Percentiles rank a stretch among this genome's conserved stretches.
Conservation (phyloP, 2,113 vertebrate species). For the Empidonax alnorum region DNA sequence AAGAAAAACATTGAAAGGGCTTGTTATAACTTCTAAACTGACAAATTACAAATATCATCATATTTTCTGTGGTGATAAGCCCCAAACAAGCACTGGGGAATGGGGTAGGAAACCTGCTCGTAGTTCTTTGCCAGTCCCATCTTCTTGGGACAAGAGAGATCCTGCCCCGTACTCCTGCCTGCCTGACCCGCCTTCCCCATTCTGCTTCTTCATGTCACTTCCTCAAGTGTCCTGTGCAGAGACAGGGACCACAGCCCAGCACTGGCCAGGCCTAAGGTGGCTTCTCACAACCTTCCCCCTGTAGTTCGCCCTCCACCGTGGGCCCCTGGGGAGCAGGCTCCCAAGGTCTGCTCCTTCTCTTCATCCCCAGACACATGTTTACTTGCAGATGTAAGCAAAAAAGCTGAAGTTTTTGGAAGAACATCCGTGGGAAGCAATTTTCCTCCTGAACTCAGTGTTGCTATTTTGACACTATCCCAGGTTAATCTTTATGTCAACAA, state of each 20-base stretch:
- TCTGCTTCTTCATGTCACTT: neutral
- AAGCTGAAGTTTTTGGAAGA: conserved; percentile 33
- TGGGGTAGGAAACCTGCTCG: neutral
- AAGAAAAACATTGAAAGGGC: neutral
- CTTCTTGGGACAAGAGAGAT: neutral
- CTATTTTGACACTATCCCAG: conserved; percentile 49
- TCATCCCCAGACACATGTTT: conserved; percentile 49
- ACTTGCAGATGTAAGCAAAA: conserved; percentile 63
- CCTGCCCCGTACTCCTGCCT: neutral
- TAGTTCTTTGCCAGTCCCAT: neutral
- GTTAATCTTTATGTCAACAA: conserved; percentile 49
- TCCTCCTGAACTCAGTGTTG: conserved; percentile 16
- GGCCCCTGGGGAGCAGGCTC: neutral
- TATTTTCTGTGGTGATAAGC: neutral
- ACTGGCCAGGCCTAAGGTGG: neutral
- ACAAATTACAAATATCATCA: neutral
- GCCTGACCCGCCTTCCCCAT: fast-evolving
- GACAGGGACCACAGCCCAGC: neutral
- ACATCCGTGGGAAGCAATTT: conserved; percentile 45
- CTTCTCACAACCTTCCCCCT: neutral
- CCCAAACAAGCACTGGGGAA: neutral
- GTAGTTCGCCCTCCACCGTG: neutral
- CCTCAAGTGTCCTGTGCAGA: neutral
- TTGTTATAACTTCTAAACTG: neutral
- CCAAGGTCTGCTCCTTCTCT: conserved; percentile 56